Evolutionary conservation across 2,797 vertebrate genomes (phyloP).

Genomic region (Sparidentex hasta): DNA sequence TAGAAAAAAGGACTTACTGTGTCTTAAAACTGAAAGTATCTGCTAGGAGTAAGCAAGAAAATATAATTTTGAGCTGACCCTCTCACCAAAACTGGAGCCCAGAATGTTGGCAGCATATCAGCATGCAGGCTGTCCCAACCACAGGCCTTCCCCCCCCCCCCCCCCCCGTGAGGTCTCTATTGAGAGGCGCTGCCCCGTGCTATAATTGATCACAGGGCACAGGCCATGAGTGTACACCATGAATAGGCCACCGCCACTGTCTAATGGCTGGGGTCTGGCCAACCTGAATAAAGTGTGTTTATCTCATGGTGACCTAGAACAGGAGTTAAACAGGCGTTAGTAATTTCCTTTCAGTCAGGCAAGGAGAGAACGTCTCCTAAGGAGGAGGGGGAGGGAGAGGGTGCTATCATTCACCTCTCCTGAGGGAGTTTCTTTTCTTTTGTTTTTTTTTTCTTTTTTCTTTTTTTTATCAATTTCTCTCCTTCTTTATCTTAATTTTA

Average conservation of each 20-base stretch:
- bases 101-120: slow-evolving; percentile 43
- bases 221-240: slow-evolving; percentile 69
- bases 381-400: slow-evolving; percentile 14
- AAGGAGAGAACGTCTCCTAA: slow-evolving; percentile 51
- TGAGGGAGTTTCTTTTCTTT: slow-evolving; percentile 19
- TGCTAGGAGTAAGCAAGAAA: not conserved
- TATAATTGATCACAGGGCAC: slow-evolving; percentile 82
- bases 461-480: slow-evolving; percentile 16
- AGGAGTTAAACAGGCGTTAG: slow-evolving; percentile 85
- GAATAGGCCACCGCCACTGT: slow-evolving; percentile 74
- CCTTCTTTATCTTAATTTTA: slow-evolving; percentile 1
- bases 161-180: slow-evolving; percentile 61
- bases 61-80: slow-evolving; percentile 14
- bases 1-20: too few species aligned
- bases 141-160: slow-evolving; percentile 33
- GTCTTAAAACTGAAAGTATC: not conserved
- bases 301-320: slow-evolving; percentile 88
- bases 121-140: slow-evolving; percentile 50
- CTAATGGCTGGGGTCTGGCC: slow-evolving; percentile 79
- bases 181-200: slow-evolving; percentile 78
- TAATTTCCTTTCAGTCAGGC: slow-evolving; percentile 76
- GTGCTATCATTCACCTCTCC: slow-evolving; percentile 37
- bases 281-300: slow-evolving; percentile 85
- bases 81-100: slow-evolving; percentile 23
- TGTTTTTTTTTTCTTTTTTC: too few species aligned